These are phyloP conservation scores for Labroides dimidiatus DNA, from an alignment of 2,797 vertebrate species.

Conservation along the genomic window DNA sequence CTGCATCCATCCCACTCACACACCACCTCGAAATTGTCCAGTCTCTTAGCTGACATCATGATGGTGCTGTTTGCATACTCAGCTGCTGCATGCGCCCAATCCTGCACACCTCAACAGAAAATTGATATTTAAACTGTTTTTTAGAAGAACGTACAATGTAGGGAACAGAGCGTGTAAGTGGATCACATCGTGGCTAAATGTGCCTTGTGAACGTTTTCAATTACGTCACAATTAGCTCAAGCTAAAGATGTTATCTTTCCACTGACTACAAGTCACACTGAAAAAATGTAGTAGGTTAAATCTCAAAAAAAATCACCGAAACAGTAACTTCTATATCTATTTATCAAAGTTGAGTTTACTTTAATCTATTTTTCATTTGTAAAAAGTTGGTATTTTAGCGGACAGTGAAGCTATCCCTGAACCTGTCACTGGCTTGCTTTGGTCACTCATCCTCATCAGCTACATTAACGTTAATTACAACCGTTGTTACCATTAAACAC, in stretches of 20 bases:
- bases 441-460: not conserved
- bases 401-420: constrained; percentile 14
- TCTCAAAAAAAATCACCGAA: too few species aligned
- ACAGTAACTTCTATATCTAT: too few species aligned
- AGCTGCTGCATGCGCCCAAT: constrained; percentile 1
- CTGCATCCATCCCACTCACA: constrained; percentile 80
- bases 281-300: too few species aligned
- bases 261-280: too few species aligned
- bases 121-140: not conserved
- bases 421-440: constrained; percentile 1
- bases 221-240: too few species aligned
- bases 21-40: constrained; percentile 67
- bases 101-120: constrained; percentile 3
- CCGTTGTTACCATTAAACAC: not conserved
- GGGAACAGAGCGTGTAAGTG: too few species aligned
- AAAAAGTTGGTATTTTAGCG: not conserved
- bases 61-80: not conserved
- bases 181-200: too few species aligned
- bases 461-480: too few species aligned
- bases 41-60: constrained; percentile 80
- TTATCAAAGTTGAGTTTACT: too few species aligned
- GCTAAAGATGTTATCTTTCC: too few species aligned
- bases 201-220: too few species aligned
- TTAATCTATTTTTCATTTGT: not conserved
- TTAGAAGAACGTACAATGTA: too few species aligned